phyloP scores from a whole-genome alignment of 2,888 invertebrate genomes.

The Tupiocoris notatus region DNA sequence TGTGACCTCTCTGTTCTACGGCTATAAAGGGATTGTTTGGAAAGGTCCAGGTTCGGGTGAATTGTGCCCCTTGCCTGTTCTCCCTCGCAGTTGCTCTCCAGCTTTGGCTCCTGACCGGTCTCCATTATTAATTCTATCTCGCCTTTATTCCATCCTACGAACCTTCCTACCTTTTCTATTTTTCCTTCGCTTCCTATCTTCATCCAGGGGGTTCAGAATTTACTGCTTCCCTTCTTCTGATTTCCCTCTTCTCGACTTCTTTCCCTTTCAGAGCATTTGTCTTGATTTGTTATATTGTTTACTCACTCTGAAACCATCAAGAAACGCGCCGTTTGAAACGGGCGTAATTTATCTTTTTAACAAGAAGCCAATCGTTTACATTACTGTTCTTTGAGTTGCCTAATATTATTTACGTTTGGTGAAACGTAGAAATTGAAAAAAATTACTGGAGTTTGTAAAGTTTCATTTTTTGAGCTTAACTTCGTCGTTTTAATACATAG shows the following conservation, averaged over 20 bases:
- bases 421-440: too few species aligned
- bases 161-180: constrained; percentile 14
- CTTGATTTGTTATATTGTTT: constrained; percentile 32
- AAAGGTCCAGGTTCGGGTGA: constrained; percentile 29
- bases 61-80: neutral
- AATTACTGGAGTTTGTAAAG: too few species aligned
- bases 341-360: too few species aligned
- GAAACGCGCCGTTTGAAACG: too few species aligned
- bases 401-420: too few species aligned
- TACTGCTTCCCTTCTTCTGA: constrained; percentile 24
- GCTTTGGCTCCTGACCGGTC: neutral
- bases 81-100: neutral
- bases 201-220: constrained; percentile 19
- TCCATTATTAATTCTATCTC: constrained; percentile 40
- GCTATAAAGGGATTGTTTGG: constrained; percentile 35
- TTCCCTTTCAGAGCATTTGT: constrained; percentile 22
- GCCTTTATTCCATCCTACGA: constrained; percentile 6
- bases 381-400: too few species aligned
- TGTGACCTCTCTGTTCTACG: constrained; percentile 19
- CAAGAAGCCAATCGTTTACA: too few species aligned
- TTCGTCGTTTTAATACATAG: too few species aligned
- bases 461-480: too few species aligned
- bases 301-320: neutral
- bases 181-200: constrained; percentile 18
- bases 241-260: neutral